Conservation (phyloP, 2,113 vertebrate genomes). For the Entomyzon cyanotis region DNA sequence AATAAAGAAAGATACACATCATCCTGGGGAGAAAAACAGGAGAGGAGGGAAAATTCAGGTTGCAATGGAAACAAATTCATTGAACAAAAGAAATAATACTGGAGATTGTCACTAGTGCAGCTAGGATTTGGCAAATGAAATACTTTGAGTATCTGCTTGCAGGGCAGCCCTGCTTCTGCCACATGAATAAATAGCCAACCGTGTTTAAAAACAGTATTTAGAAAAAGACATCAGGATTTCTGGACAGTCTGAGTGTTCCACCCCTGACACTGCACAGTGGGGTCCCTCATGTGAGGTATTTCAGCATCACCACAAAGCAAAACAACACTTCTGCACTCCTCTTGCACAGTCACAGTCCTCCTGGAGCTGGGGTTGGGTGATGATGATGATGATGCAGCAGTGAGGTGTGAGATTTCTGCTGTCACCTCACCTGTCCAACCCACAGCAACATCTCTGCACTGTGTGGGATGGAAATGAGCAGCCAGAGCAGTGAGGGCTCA, state of each 20-base stretch:
- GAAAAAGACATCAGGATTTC: fast-evolving
- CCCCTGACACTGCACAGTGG: background rate
- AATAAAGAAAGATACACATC: background rate
- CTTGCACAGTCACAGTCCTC: background rate
- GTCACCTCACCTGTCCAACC: background rate
- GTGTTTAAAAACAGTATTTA: background rate
- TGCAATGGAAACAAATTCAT: background rate
- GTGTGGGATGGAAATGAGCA: fast-evolving
- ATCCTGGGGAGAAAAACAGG: background rate
- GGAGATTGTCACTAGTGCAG: constrained; percentile 18
- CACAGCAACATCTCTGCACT: background rate
- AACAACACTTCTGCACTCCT: background rate
- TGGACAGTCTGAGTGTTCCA: background rate
- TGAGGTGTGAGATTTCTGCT: background rate
- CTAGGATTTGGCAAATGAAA: constrained; percentile 1
- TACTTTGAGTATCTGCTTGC: background rate
- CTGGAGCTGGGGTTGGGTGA: fast-evolving
- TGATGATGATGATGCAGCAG: background rate
- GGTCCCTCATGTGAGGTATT: background rate
- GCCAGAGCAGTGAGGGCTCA: background rate
- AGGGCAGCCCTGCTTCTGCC: background rate
- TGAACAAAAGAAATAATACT: constrained; percentile 44
- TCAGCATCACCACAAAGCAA: background rate
- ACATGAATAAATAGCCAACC: background rate
- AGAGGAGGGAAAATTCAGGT: background rate